Percentiles rank a stretch among this genome's conserved stretches.
phyloP scores from a whole-genome alignment of 2,797 vertebrate genomes.

The Scleropages formosus region DNA sequence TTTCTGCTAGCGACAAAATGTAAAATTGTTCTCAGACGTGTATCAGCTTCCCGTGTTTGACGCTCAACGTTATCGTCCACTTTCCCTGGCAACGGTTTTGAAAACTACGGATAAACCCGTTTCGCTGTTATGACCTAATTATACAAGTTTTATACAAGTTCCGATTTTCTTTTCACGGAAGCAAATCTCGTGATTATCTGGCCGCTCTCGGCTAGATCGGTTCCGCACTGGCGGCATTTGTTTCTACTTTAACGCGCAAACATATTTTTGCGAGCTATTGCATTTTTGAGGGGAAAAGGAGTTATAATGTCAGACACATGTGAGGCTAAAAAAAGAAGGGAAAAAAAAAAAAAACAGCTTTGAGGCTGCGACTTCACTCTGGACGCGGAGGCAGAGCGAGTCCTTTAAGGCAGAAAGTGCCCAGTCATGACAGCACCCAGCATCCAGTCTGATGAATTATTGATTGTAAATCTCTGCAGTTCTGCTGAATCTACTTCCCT shows the following conservation, averaged over 20 bases:
- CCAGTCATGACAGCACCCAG: neutral
- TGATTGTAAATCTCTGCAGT: constrained; percentile 13
- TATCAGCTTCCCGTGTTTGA: neutral
- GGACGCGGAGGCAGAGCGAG: neutral
- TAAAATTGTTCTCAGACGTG: neutral
- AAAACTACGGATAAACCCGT: neutral
- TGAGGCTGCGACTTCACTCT: no score
- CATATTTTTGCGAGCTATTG: no score
- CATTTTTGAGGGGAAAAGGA: no score
- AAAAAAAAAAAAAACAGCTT: no score
- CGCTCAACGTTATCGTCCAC: neutral
- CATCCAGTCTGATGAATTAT: constrained; percentile 26
- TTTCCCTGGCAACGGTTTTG: neutral
- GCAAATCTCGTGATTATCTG: no score
- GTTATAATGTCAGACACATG: no score
- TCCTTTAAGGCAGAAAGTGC: constrained; percentile 13
- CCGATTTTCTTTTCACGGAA: no score
- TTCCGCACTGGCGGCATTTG: no score
- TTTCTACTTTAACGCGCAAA: no score
- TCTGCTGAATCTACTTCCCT: constrained; percentile 14
- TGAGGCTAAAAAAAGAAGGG: no score
- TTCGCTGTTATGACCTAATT: neutral
- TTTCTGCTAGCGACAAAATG: constrained; percentile 2
- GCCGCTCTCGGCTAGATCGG: no score
- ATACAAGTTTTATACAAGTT: no score